These are phyloP conservation scores for Rhinichthys klamathensis DNA, from an alignment of 2,113 vertebrate genomes.

Conservation along the genomic window DNA sequence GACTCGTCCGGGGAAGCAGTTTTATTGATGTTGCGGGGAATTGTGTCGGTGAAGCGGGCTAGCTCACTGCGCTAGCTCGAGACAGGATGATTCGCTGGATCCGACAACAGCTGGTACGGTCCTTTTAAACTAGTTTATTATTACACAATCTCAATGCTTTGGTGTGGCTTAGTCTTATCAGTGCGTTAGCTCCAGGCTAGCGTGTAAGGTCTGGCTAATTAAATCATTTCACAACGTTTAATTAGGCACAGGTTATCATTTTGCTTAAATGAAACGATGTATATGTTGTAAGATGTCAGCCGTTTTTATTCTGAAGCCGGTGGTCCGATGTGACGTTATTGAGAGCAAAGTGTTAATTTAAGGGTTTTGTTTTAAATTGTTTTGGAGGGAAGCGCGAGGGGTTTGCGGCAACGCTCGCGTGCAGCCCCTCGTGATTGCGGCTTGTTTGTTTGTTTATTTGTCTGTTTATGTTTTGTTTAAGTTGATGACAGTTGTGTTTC, in stretches of 20 bases:
- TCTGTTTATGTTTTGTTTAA: background rate
- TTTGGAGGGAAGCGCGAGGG: background rate
- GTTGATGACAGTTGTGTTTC: background rate
- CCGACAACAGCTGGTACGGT: slow-evolving; percentile 90
- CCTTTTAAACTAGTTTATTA: background rate
- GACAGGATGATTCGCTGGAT: slow-evolving; percentile 92
- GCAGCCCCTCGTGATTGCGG: background rate
- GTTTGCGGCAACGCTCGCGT: background rate
- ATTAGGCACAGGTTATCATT: background rate
- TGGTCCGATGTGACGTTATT: background rate
- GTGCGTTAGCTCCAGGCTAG: background rate
- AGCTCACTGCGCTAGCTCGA: slow-evolving; percentile 58
- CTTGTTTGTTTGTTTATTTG: background rate
- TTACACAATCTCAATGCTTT: background rate
- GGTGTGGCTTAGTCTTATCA: background rate
- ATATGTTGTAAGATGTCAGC: background rate
- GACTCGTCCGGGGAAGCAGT: slow-evolving; percentile 22
- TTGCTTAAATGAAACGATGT: background rate
- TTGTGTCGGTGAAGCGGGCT: slow-evolving; percentile 50
- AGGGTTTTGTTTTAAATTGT: background rate
- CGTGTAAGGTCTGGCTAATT: background rate
- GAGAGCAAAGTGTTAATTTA: background rate
- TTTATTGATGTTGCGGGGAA: background rate
- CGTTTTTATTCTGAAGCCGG: background rate
- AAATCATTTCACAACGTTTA: background rate